phyloP scores from a whole-genome alignment of 2,888 invertebrate species.

The Petrolisthes manimaculis region DNA sequence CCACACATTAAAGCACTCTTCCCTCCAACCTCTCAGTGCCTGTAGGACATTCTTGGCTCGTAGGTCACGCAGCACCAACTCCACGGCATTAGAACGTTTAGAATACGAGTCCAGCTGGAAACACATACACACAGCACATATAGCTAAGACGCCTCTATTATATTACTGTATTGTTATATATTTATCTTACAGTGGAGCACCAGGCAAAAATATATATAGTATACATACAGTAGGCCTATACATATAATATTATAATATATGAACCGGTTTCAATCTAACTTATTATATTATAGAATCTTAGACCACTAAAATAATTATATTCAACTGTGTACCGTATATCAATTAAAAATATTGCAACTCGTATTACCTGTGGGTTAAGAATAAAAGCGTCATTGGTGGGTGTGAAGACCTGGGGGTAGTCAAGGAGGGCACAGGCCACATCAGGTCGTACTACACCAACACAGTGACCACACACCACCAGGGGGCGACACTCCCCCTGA shows the following conservation, averaged over 20 bases:
- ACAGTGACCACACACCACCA: slow-evolving; percentile 51
- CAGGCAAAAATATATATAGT: too few species aligned
- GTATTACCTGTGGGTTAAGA: slow-evolving; percentile 52
- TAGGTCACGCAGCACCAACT: slow-evolving; percentile 83
- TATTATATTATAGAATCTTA: too few species aligned
- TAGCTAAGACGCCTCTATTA: too few species aligned
- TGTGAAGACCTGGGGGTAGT: slow-evolving; percentile 60
- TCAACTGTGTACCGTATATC: too few species aligned
- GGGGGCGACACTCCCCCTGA: slow-evolving; percentile 55
- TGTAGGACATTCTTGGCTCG: slow-evolving; percentile 82
- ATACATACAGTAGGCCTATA: too few species aligned
- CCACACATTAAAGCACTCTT: slow-evolving; percentile 94
- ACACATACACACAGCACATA: too few species aligned
- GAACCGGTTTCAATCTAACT: too few species aligned
- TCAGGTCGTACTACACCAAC: slow-evolving; percentile 55
- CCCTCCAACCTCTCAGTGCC: slow-evolving; percentile 90
- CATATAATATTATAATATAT: too few species aligned
- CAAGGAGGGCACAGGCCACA: slow-evolving; percentile 45
- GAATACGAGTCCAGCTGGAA: slow-evolving; percentile 55
- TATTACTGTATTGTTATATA: too few species aligned
- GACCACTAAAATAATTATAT: too few species aligned
- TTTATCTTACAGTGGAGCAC: too few species aligned
- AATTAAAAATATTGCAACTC: too few species aligned
- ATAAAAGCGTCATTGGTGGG: slow-evolving; percentile 47
- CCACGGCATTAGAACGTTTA: slow-evolving; percentile 71